These are phyloP conservation scores for Rotaria macrura DNA, from an alignment of 2,888 invertebrate species.

Conservation along the genomic window DNA sequence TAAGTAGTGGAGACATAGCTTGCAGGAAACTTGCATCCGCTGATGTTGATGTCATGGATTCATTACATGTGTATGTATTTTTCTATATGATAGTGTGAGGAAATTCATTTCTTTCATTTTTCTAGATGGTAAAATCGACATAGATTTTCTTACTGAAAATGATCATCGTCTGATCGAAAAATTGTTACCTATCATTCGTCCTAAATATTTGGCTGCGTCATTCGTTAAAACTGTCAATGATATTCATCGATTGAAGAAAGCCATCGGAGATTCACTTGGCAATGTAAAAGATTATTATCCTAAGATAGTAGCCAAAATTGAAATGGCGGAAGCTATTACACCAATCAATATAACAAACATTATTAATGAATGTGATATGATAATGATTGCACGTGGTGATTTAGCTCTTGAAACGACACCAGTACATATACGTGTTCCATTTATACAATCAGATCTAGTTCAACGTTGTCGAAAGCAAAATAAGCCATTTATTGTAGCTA, in stretches of 20 bases:
- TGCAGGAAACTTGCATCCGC: too few relatives aligned
- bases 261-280: not conserved
- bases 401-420: constrained; percentile 8
- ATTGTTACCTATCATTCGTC: not conserved
- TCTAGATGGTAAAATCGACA: not conserved
- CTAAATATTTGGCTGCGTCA: not conserved
- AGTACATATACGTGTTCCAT: not conserved
- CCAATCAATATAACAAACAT: not conserved
- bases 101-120: too few relatives aligned
- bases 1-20: too few relatives aligned
- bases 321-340: not conserved
- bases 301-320: not conserved
- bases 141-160: constrained; percentile 19
- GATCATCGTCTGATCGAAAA: not conserved
- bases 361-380: not conserved
- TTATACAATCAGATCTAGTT: not conserved
- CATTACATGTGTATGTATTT: too few relatives aligned
- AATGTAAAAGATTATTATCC: not conserved
- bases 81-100: not conserved
- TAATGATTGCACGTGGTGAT: constrained; percentile 4
- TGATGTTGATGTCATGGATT: too few relatives aligned
- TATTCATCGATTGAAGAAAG: not conserved
- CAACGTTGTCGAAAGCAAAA: not conserved
- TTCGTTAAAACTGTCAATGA: not conserved
- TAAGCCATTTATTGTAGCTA: constrained; percentile 2